Percentiles rank a stretch among this genome's conserved stretches.
Conservation (phyloP, 2,797 vertebrate genomes). For the Xyrichtys novacula region DNA sequence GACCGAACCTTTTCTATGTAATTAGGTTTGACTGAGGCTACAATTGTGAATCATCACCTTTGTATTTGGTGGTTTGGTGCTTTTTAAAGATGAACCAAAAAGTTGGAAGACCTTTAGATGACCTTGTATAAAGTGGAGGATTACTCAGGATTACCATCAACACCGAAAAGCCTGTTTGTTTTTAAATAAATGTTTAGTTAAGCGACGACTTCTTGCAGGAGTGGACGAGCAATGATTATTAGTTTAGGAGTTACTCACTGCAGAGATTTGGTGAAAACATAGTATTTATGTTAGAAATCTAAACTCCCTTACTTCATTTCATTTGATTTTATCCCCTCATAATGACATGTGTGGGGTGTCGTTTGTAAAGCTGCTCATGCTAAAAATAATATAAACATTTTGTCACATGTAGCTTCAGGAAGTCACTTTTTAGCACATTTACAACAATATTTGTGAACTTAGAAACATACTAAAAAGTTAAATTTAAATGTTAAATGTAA, state of each 20-base stretch:
- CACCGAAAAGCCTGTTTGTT: neutral
- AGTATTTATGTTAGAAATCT: neutral
- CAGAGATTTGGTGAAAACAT: neutral
- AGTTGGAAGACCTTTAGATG: conserved; percentile 32
- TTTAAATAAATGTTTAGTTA: neutral
- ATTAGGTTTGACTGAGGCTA: conserved; percentile 55
- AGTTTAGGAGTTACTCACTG: neutral
- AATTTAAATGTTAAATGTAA: no score
- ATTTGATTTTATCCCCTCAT: neutral
- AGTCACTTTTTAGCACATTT: no score
- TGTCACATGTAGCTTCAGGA: no score
- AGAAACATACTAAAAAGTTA: no score
- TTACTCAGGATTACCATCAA: conserved; percentile 10
- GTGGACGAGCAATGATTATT: neutral
- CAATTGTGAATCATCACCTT: conserved; percentile 56
- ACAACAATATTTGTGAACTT: no score
- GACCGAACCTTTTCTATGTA: conserved; percentile 43
- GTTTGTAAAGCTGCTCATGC: no score
- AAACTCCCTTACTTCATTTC: neutral
- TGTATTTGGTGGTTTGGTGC: conserved; percentile 46
- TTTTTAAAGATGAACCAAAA: conserved; percentile 34
- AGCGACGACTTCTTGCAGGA: neutral
- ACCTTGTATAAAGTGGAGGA: conserved; percentile 20
- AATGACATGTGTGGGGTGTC: no score
- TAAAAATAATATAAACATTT: no score